Percentiles rank a stretch among this genome's conserved stretches.
Conservation (phyloP, 1,140 invertebrate species). For the Aplysia californica region DNA sequence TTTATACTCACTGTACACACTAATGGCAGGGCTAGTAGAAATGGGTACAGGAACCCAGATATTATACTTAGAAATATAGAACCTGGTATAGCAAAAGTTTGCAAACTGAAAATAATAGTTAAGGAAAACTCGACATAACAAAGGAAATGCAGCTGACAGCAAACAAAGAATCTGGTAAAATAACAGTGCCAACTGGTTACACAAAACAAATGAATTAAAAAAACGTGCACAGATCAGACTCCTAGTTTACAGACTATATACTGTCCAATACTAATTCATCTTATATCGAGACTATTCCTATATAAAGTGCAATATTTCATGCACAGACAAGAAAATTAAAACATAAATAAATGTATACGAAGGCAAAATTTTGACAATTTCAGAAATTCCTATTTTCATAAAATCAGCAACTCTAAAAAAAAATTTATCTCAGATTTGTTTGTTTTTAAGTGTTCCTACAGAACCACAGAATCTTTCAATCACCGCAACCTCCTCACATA, state of each 20-base stretch:
- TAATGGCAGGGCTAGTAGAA: conserved; percentile 86
- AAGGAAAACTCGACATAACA: too few relatives aligned
- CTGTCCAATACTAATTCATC: too few relatives aligned
- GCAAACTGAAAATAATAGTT: conserved; percentile 77
- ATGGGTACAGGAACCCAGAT: conserved; percentile 97
- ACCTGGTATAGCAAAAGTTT: conserved; percentile 99
- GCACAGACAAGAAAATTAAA: too few relatives aligned
- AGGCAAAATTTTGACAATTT: too few relatives aligned
- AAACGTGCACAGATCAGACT: neutral
- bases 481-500: too few relatives aligned
- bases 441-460: neutral
- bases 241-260: neutral
- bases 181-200: neutral
- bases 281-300: neutral
- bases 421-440: neutral
- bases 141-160: too few relatives aligned
- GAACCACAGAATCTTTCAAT: neutral
- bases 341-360: too few relatives aligned
- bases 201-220: neutral
- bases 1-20: conserved; percentile 84
- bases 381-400: too few relatives aligned
- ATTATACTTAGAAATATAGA: conserved; percentile 98
- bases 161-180: neutral
- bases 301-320: too few relatives aligned
- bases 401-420: neutral